A percentile compares a stretch with the other conserved stretches of the same genome.
phyloP scores from a whole-genome alignment of 2,888 invertebrate species.

The Troides aeacus region DNA sequence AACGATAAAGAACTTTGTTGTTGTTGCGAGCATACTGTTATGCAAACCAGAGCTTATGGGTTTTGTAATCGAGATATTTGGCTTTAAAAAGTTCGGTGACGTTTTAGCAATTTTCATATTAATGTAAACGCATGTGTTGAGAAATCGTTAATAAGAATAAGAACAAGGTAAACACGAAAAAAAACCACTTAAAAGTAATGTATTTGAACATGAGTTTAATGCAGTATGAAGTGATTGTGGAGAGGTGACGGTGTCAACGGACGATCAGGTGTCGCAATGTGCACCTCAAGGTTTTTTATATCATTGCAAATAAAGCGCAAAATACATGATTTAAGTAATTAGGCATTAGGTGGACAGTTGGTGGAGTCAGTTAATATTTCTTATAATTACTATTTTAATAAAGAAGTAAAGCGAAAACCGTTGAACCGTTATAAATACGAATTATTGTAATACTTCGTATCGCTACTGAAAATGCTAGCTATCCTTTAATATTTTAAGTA shows the following conservation, averaged over 20 bases:
- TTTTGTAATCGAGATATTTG: too few species aligned
- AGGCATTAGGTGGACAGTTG: too few species aligned
- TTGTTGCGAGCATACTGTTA: not conserved
- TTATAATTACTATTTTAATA: too few species aligned
- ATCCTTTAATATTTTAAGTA: too few species aligned
- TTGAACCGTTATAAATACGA: too few species aligned
- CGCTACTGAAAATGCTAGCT: too few species aligned
- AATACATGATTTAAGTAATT: not conserved
- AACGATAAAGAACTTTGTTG: not conserved
- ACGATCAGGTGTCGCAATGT: slow-evolving; percentile 13
- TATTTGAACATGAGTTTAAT: slow-evolving; percentile 2
- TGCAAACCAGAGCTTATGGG: not conserved
- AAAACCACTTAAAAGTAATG: slow-evolving; percentile 16
- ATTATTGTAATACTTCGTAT: too few species aligned
- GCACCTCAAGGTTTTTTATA: slow-evolving; percentile 12
- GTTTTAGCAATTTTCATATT: not conserved
- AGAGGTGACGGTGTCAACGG: slow-evolving; percentile 7
- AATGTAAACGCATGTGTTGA: not conserved
- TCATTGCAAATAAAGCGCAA: not conserved
- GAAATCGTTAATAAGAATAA: slow-evolving; percentile 18
- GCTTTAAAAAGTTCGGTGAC: too few species aligned
- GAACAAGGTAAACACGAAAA: slow-evolving; percentile 13
- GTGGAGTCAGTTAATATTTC: too few species aligned
- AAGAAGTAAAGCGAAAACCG: too few species aligned
- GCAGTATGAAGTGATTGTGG: slow-evolving; percentile 1